A percentile compares a stretch with the other conserved stretches of the same genome.
Evolutionary conservation across 2,113 vertebrate genomes (phyloP).

Genomic region (Tychaedon coryphoeus): DNA sequence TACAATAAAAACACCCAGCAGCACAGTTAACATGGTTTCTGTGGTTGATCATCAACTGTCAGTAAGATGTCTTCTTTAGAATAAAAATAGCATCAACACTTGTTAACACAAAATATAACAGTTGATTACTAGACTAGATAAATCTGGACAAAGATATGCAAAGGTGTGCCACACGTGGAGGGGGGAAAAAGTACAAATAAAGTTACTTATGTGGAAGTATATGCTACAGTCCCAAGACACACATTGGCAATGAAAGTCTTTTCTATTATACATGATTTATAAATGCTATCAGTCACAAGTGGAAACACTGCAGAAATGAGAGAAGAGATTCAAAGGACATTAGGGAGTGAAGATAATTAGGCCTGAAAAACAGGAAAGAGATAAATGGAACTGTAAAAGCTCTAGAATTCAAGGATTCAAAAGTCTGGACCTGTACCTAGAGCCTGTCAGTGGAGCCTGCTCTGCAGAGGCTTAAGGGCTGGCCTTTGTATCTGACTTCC

Average conservation of each 20-base stretch:
- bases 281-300: neutral
- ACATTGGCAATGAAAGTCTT: neutral
- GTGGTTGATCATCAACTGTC: neutral
- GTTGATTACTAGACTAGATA: neutral
- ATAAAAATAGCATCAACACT: neutral
- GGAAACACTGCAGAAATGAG: neutral
- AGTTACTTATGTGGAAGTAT: neutral
- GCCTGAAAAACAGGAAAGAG: neutral
- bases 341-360: neutral
- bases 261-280: neutral
- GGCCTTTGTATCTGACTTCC: neutral
- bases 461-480: neutral
- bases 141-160: neutral
- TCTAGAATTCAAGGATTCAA: neutral
- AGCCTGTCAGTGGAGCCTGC: rapidly evolving
- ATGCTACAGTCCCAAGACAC: neutral
- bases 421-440: neutral
- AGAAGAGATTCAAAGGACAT: neutral
- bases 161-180: neutral
- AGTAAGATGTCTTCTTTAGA: neutral
- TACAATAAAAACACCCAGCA: neutral
- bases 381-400: neutral
- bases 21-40: neutral
- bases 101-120: neutral
- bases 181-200: neutral